These are phyloP conservation scores for Sthenelais limicola DNA, from an alignment of 2,888 invertebrate genomes.

Conservation along the genomic window DNA sequence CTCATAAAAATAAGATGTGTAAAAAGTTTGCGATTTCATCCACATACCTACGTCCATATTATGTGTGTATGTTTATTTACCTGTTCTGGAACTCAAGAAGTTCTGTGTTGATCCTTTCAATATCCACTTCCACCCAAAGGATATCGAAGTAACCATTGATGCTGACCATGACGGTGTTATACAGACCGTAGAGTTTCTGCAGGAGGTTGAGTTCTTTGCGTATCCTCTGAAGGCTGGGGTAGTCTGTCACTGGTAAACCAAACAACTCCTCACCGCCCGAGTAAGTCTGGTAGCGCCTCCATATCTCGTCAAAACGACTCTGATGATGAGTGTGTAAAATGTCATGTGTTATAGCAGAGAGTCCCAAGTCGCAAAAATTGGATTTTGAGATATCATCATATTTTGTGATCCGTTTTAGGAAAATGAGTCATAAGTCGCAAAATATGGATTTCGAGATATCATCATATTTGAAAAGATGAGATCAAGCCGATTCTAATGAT, in stretches of 20 bases:
- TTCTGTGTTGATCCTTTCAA: conserved; percentile 69
- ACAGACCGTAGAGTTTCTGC: conserved; percentile 70
- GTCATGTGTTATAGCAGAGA: too few relatives aligned
- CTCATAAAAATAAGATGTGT: too few relatives aligned
- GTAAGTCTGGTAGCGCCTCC: conserved; percentile 66
- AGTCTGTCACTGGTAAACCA: conserved; percentile 68
- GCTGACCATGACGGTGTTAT: conserved; percentile 68
- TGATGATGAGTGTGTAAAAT: conserved; percentile 51
- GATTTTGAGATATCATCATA: too few relatives aligned
- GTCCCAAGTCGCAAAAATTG: too few relatives aligned
- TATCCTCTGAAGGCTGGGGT: conserved; percentile 61
- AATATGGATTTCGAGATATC: too few relatives aligned
- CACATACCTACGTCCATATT: too few relatives aligned
- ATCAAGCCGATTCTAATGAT: too few relatives aligned
- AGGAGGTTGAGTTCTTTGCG: conserved; percentile 69
- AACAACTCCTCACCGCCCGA: conserved; percentile 70
- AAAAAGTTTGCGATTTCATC: too few relatives aligned
- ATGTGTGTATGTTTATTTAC: conserved; percentile 56
- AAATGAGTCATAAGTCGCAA: too few relatives aligned
- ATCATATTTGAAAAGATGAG: too few relatives aligned
- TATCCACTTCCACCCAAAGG: conserved; percentile 70
- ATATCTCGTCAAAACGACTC: conserved; percentile 69
- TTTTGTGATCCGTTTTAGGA: too few relatives aligned
- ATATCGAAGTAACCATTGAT: conserved; percentile 70
- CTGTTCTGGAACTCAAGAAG: conserved; percentile 68